Percentiles rank a stretch among this genome's conserved stretches.
Evolutionary conservation across 2,113 vertebrate genomes (phyloP).

Genomic region (Gymnogyps californianus): DNA sequence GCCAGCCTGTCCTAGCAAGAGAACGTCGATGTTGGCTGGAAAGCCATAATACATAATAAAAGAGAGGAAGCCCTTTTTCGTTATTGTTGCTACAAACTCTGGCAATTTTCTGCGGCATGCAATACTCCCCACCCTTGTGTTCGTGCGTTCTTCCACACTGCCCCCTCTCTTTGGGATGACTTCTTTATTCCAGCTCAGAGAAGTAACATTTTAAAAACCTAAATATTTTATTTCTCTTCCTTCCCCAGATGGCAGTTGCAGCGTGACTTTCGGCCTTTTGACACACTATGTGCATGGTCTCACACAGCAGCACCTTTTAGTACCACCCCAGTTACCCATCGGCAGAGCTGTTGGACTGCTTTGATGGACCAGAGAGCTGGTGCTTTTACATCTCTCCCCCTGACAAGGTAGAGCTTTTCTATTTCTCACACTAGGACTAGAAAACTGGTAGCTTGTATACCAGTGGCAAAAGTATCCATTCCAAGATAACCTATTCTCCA

Average conservation of each 20-base stretch:
- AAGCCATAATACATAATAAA: not conserved
- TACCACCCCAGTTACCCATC: fast-evolving
- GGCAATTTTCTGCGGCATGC: not conserved
- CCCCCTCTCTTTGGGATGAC: not conserved
- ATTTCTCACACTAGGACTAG: not conserved
- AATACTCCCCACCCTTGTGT: not conserved
- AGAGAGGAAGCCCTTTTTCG: not conserved
- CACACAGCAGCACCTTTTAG: not conserved
- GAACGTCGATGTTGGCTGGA: not conserved
- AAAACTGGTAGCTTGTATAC: not conserved
- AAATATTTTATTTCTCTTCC: not conserved
- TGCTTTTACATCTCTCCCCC: not conserved
- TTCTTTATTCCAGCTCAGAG: not conserved
- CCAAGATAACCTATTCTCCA: not conserved
- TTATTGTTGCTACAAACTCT: not conserved
- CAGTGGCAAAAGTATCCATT: not conserved
- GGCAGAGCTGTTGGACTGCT: not conserved
- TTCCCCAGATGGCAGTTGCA: not conserved
- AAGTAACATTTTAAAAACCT: not conserved
- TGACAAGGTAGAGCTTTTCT: not conserved
- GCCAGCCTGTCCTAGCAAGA: not conserved
- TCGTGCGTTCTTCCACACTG: not conserved
- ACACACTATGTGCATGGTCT: fast-evolving
- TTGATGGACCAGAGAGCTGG: no score
- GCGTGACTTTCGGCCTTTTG: not conserved